These are phyloP conservation scores for Menidia menidia DNA, from an alignment of 2,797 vertebrate genomes.

Conservation along the genomic window DNA sequence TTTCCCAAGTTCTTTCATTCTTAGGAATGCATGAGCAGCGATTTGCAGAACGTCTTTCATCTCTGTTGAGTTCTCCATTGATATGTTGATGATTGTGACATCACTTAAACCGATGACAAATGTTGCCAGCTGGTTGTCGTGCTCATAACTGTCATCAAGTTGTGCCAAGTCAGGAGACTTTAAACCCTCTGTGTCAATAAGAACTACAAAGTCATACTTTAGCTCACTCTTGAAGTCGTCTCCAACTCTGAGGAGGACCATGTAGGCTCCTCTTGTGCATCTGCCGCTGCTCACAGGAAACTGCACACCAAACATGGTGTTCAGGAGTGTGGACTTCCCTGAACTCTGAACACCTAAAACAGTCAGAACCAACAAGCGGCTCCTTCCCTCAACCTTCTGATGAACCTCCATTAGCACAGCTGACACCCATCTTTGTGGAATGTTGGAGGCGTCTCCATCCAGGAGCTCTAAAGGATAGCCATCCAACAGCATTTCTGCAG, in stretches of 20 bases:
- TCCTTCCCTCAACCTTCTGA: slow-evolving; percentile 68
- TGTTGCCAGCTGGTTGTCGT: slow-evolving; percentile 82
- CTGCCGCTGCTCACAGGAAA: slow-evolving; percentile 84
- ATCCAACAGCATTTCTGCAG: slow-evolving; percentile 77
- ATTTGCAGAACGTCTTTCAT: slow-evolving; percentile 81
- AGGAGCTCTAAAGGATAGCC: slow-evolving; percentile 86
- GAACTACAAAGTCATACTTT: slow-evolving; percentile 73
- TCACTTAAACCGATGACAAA: slow-evolving; percentile 79
- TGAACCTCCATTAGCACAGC: slow-evolving; percentile 79
- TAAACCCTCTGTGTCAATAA: slow-evolving; percentile 81
- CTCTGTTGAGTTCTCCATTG: slow-evolving; percentile 80
- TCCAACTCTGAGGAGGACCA: slow-evolving; percentile 75
- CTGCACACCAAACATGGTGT: slow-evolving; percentile 85
- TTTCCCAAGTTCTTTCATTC: slow-evolving; percentile 77
- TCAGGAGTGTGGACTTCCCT: slow-evolving; percentile 81
- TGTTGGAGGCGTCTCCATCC: slow-evolving; percentile 85
- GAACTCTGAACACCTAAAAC: slow-evolving; percentile 82
- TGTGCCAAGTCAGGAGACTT: slow-evolving; percentile 76
- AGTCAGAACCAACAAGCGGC: slow-evolving; percentile 78
- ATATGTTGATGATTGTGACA: slow-evolving; percentile 78
- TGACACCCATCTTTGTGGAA: slow-evolving; percentile 82
- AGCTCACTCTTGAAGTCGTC: slow-evolving; percentile 71
- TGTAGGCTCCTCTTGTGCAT: slow-evolving; percentile 82
- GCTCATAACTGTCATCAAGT: slow-evolving; percentile 74
- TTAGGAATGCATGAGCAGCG: slow-evolving; percentile 77